These are phyloP conservation scores for Notoglanidium macrostoma DNA, from an alignment of 2,797 vertebrate species.

Conservation along the genomic window DNA sequence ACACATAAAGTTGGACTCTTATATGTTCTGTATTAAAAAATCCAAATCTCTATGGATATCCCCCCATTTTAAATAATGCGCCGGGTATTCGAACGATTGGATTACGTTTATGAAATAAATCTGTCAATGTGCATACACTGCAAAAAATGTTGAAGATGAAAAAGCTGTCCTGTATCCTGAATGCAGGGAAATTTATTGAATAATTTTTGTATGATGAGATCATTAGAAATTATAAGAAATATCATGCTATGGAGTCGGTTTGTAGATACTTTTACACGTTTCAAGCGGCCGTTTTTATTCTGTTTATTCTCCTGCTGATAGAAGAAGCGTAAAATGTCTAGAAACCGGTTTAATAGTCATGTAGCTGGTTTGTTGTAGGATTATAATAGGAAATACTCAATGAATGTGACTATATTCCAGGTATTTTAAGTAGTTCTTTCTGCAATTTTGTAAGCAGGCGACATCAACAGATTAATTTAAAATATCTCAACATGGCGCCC, in stretches of 20 bases:
- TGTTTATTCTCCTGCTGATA: background rate
- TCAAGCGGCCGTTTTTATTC: background rate
- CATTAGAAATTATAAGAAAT: background rate
- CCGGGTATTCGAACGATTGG: background rate
- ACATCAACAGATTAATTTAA: background rate
- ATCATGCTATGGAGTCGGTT: background rate
- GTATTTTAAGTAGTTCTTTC: background rate
- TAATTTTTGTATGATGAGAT: background rate
- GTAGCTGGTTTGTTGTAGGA: background rate
- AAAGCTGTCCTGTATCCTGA: background rate
- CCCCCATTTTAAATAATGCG: background rate
- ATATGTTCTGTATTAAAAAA: background rate
- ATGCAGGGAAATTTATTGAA: background rate
- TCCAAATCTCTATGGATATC: background rate
- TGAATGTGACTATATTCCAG: background rate
- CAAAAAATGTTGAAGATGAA: background rate
- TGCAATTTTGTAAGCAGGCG: background rate
- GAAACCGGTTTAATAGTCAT: background rate
- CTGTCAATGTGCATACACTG: background rate
- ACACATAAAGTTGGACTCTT: background rate
- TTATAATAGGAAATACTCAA: background rate
- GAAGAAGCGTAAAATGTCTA: background rate
- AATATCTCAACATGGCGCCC: background rate
- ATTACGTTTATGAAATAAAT: background rate
- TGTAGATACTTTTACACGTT: background rate